Evolutionary conservation across 2,797 vertebrate species (phyloP), one percentile per base, ranked within the genome.

Genomic region (Meriones psammophilus): DNA sequence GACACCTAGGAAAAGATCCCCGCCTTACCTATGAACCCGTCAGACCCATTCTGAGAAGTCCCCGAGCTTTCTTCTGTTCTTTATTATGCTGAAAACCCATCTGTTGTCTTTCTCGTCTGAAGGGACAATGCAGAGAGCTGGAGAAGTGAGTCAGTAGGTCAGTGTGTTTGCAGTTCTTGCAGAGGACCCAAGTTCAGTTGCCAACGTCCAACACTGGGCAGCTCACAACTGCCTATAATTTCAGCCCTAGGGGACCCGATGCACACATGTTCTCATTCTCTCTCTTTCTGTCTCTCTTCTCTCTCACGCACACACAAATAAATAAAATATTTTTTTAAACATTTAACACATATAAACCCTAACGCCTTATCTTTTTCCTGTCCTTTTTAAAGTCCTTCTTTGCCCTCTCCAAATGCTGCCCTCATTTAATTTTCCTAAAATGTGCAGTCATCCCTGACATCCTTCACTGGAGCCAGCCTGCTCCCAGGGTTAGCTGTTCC

Each of bases 101-200:
- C 68, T 76, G 36, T 18, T 91, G 24, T 93, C 20, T 68, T 83
- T 91, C 74, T 26, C 91, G 68, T 39, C 33, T 73, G 74, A 91
- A 86, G 68, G 56, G 73, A 66, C 36, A 64, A 9, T 46, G 12
- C 17, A 56, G 88, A 46, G 76, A 46, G 22, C 62, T 85, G 81
- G 83, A 22, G 30, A 85, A 14, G 30, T 8, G 30, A 24, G 18
- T 15, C 64, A 8, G 39, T 10, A 42, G 36, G 24, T 28, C 13
- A 60, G 22, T 14, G 56, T 14, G 5, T 39, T 5, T 28, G 14
- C 36, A 17, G 30, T 64, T 85, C 12, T 85, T 68, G 1, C 30
- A 33, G 81, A 84, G 18, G 62, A 66, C 13, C 24, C 81, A 69
- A 86, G 42, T 22, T 85, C 12, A 50, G 64, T 69, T 54, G 42